phyloP scores from a whole-genome alignment of 2,113 vertebrate species.

The Daubentonia madagascariensis region DNA sequence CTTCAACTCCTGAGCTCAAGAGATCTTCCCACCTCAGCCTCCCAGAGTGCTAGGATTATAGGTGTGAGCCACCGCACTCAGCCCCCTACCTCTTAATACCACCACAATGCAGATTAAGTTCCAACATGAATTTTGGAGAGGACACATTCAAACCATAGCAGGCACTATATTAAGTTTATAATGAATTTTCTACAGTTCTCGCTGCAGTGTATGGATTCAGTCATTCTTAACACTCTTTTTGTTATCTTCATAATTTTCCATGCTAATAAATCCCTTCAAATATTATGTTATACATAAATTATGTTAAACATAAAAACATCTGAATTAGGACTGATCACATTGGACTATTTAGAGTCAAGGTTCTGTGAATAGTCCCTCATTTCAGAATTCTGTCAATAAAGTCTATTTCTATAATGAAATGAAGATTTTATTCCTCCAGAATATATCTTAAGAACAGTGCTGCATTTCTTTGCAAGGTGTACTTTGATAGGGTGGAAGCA shows the following conservation, averaged over 20 bases:
- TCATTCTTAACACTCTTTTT: not conserved
- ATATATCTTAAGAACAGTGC: not conserved
- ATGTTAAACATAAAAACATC: not conserved
- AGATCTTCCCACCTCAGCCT: no score
- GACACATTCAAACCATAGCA: not conserved
- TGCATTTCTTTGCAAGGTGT: not conserved
- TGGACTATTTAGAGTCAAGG: not conserved
- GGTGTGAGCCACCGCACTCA: no score
- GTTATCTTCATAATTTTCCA: not conserved
- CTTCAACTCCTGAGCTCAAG: no score
- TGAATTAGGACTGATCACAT: not conserved
- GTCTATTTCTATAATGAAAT: not conserved
- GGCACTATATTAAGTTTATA: not conserved
- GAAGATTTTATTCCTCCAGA: not conserved
- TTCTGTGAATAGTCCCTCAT: not conserved
- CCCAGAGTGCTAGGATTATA: no score
- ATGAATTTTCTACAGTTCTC: not conserved
- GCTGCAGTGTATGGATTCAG: not conserved
- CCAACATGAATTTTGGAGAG: not conserved
- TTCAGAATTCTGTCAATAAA: not conserved
- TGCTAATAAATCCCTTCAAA: not conserved
- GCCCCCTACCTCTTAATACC: not conserved
- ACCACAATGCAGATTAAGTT: no score
- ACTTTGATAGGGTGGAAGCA: not conserved
- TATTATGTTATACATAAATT: not conserved